Evolutionary conservation across 2,113 vertebrate genomes (phyloP).

Genomic region (Saimiri boliviensis): DNA sequence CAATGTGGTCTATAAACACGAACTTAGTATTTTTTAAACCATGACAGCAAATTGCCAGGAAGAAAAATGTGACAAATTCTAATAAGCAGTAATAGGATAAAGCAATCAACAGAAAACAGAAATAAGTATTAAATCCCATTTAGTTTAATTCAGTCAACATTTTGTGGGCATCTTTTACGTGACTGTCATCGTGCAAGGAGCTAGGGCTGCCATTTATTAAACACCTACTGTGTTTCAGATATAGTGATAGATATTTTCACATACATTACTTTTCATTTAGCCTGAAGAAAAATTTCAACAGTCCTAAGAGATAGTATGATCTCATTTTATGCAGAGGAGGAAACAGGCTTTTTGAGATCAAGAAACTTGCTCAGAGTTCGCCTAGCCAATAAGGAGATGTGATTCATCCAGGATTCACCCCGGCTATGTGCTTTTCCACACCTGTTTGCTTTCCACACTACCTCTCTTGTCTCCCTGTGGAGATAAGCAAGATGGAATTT

Average conservation of each 20-base stretch:
- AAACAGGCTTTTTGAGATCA: background rate
- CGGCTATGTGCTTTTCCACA: background rate
- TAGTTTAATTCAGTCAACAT: background rate
- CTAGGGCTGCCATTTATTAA: background rate
- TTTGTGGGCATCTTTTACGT: background rate
- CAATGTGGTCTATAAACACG: background rate
- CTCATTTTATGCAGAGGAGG: background rate
- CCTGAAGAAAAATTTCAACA: background rate
- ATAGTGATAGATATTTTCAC: background rate
- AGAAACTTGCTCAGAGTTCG: background rate
- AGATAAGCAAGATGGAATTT: background rate
- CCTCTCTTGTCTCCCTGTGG: background rate
- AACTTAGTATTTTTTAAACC: background rate
- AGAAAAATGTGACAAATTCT: conserved; percentile 11
- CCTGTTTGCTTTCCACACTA: background rate
- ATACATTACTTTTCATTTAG: background rate
- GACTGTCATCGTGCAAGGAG: background rate
- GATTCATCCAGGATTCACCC: background rate
- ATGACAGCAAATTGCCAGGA: background rate
- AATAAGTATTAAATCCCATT: conserved; percentile 23
- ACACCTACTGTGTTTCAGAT: background rate
- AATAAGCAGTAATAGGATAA: background rate
- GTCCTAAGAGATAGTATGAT: background rate
- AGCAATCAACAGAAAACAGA: background rate
- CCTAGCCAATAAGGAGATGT: background rate